Base-by-base conservation (phyloP, 2,888 invertebrate species). In the Pseudanteris insignis region DNA sequence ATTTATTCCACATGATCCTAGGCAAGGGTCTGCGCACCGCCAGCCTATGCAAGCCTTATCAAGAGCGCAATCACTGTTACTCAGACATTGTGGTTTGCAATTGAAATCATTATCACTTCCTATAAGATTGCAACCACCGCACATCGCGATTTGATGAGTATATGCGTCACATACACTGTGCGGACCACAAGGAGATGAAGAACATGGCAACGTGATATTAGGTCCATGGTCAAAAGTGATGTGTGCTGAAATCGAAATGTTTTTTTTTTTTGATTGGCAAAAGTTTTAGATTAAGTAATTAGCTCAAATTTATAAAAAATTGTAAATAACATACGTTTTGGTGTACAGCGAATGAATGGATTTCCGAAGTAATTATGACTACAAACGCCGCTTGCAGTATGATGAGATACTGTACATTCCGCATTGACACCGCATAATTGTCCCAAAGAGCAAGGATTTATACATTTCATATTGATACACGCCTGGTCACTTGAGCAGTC, bases 371-470 rank as follows among this genome's bases (percentile, higher is more conserved):
- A 90, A 41, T 90, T 90, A 61, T 88, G 86, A 28, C 87, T 84
- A 74, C 94, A 94, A 34, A 86, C 81, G 74, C 94, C 94, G 14
- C 88, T 86, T n/a, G 92, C 89, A 2, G 90, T 89, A 73, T 94
- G 94, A 72, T 92, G 89, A 21, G 87, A 84, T 28, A 91, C 91
- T 69, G 86, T 83, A 73, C 94, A 94, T 43, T 88, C 83, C 9
- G 94, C 92, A 74, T 91, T 88, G 7, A 90, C 82, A 41, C 94
- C 94, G 75, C 94, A 94, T 29, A 91, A 81, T 28, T 89, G 88
- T 32, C 85, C 86, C 24, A 85, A 81, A 2, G 82, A 76, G 73
- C 92, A 93, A 12, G 91, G 90, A 80, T 90, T 88, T 51, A 84
- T 79, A 73, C 92, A 92, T 71, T 88, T 87, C 69, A 86, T 84